phyloP scores from a whole-genome alignment of 2,113 vertebrate species.

The Mobula birostris region DNA sequence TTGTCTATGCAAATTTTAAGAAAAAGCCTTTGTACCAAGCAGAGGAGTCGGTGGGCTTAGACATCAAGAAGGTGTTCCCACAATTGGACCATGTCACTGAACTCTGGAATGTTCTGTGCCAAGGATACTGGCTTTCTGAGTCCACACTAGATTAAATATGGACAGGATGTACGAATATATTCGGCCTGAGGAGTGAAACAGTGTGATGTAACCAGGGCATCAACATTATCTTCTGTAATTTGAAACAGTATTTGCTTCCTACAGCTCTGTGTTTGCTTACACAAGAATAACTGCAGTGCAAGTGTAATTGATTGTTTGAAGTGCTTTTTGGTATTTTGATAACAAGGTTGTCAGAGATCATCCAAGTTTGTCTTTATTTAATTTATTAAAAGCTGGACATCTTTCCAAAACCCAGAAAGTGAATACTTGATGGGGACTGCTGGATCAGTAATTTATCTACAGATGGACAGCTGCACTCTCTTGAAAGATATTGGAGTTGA shows the following conservation, averaged over 20 bases:
- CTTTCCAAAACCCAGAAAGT: neutral
- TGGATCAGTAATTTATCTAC: neutral
- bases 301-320: neutral
- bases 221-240: neutral
- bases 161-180: too few species aligned
- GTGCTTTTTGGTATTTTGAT: neutral
- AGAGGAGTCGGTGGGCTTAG: too few species aligned
- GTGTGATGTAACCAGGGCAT: too few species aligned
- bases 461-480: neutral
- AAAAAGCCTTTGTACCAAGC: too few species aligned
- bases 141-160: too few species aligned
- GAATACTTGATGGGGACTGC: neutral
- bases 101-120: too few species aligned
- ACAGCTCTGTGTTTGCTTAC: neutral
- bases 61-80: too few species aligned
- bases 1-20: neutral
- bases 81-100: too few species aligned
- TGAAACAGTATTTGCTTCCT: neutral
- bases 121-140: too few species aligned
- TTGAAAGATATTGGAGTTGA: neutral
- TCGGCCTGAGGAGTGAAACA: too few species aligned
- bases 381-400: neutral
- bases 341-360: neutral
- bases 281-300: neutral
- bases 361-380: neutral